Percentiles rank a stretch among this genome's conserved stretches.
phyloP scores from a whole-genome alignment of 1,140 invertebrate species.

The Gyrodactylus bullatarudis region DNA sequence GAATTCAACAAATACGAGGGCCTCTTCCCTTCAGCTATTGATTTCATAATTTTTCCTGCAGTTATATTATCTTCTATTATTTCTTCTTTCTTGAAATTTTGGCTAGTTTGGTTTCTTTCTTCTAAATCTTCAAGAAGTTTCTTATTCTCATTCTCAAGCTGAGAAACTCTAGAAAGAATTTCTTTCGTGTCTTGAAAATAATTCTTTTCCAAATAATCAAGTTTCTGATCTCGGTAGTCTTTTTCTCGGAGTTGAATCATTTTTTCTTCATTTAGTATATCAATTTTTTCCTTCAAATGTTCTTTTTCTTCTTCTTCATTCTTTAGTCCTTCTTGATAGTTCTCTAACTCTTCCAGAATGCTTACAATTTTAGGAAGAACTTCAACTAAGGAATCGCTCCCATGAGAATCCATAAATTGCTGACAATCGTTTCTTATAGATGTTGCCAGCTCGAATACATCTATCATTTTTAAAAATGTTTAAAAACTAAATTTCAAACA shows the following conservation, averaged over 20 bases:
- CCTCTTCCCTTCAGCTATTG: neutral
- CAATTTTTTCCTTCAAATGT: neutral
- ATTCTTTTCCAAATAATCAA: neutral
- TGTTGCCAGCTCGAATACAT: neutral
- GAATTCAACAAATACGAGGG: neutral
- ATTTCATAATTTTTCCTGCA: neutral
- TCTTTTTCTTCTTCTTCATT: neutral
- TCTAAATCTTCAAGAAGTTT: neutral
- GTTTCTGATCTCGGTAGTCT: neutral
- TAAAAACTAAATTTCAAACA: neutral
- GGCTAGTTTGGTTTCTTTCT: neutral
- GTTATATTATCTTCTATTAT: neutral
- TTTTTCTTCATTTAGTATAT: neutral
- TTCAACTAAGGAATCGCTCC: neutral
- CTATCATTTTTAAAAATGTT: neutral
- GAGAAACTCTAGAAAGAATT: neutral
- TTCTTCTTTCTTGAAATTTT: neutral
- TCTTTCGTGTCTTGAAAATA: neutral
- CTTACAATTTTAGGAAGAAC: neutral
- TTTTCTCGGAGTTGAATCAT: neutral
- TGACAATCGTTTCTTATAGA: neutral
- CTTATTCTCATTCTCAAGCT: neutral
- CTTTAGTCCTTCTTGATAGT: neutral
- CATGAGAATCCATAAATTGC: neutral
- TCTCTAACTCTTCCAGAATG: neutral